These are phyloP conservation scores for Archegozetes longisetosus DNA, from an alignment of 1,140 invertebrate species.

Conservation along the genomic window DNA sequence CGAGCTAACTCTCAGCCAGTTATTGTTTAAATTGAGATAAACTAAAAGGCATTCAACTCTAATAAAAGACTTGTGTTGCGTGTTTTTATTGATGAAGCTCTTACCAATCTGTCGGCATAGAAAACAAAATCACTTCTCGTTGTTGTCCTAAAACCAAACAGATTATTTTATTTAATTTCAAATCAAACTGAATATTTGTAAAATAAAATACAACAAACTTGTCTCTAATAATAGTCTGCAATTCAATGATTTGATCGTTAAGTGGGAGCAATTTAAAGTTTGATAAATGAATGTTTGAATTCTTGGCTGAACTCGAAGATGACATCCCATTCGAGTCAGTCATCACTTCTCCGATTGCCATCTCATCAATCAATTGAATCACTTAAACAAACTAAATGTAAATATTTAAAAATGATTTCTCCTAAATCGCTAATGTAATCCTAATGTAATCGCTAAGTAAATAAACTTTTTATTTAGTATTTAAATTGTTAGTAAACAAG, in stretches of 20 bases:
- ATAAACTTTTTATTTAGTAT: too few relatives aligned
- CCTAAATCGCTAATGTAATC: too few relatives aligned
- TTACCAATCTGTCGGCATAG: conserved; percentile 77
- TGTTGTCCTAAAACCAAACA: conserved; percentile 56
- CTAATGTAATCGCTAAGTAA: too few relatives aligned
- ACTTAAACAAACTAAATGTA: too few relatives aligned
- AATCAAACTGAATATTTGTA: not conserved
- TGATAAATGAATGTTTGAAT: conserved; percentile 21
- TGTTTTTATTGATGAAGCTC: too few relatives aligned
- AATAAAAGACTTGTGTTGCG: too few relatives aligned
- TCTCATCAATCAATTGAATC: too few relatives aligned
- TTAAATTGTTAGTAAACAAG: too few relatives aligned
- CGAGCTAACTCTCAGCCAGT: too few relatives aligned
- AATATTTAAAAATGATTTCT: too few relatives aligned
- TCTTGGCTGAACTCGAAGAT: not conserved
- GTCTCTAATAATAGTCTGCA: conserved; percentile 87
- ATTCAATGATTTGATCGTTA: conserved; percentile 76
- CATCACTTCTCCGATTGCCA: not conserved
- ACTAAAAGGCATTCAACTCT: too few relatives aligned
- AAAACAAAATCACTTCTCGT: conserved; percentile 93
- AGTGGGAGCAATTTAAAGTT: conserved; percentile 61
- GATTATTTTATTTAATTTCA: conserved; percentile 15
- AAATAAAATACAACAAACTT: conserved; percentile 45
- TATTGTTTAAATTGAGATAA: too few relatives aligned
- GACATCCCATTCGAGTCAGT: not conserved